Evolutionary conservation across 1,140 invertebrate species (phyloP), one percentile per base, ranked within the genome.

Genomic region (Cheumatopsyche charites): DNA sequence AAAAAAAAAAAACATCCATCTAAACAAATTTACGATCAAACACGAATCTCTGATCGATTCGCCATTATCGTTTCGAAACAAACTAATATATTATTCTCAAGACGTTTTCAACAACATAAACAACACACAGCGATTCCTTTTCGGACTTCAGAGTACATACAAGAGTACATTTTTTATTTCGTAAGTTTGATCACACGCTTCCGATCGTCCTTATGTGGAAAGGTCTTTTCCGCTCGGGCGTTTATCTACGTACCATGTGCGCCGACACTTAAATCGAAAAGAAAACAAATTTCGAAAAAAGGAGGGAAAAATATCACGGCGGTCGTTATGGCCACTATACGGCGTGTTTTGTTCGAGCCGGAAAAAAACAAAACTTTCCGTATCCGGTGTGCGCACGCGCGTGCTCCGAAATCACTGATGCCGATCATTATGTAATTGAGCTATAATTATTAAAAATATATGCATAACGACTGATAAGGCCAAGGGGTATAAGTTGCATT

Each of bases 311-410:
- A 47, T 25, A 58, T 23, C 12, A 25, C 17, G 23, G 42, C 36
- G n/a, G 19, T 63, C 36, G 62, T 43, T 63, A 41, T 42, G 29
- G 29, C 4, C 41, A 19, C 1, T 11, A 29, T 11, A 1, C 11
- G 29, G 41, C 36, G 58, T 42, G 62, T 63, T 63, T 25, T 67
- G 65, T 43, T 25, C 65, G 52, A 69, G 63, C 55, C 47, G 66
- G 70, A 70, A 68, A 45, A 73, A 73, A 73, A 70, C 67, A 67
- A 29, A 47, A 19, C 70, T 67, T 73, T 73, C 72, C 72, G 72
- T 67, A 73, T 73, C 72, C 72, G 72, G 67, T 23, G 65, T 19
- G 65, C 17, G 72, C 61, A 67, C 42, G 67, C 67, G 45, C 49
- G 21, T 36, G 29, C 29, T 9, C 29, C 29, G 9, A 36, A 36